Conservation (phyloP, 1,140 invertebrate species). For the Drosophila chauvacae region DNA sequence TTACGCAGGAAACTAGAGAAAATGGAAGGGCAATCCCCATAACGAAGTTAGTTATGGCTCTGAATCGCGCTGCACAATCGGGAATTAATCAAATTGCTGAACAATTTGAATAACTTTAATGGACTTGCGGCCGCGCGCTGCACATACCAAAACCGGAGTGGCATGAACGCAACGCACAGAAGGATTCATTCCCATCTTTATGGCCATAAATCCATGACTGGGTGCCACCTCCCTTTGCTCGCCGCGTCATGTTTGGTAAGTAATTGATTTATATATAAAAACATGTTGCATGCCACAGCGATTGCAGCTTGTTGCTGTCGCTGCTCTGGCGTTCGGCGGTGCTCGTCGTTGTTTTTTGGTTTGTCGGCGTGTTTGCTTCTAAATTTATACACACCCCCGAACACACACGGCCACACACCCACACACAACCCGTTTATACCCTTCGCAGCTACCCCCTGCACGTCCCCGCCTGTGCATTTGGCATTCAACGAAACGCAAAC, state of each 20-base stretch:
- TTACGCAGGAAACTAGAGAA: conserved; percentile 1
- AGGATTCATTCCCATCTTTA: conserved; percentile 37
- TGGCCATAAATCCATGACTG: conserved; percentile 52
- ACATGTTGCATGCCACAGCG: conserved; percentile 75
- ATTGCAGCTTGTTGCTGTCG: conserved; percentile 69
- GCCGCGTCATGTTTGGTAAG: conserved; percentile 70
- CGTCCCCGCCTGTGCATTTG: conserved; percentile 10
- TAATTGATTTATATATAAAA: conserved; percentile 83
- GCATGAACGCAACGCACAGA: conserved; percentile 28
- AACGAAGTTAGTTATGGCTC: conserved; percentile 43
- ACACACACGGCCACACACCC: neutral
- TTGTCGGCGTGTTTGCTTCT: conserved; percentile 59
- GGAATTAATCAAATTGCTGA: conserved; percentile 59
- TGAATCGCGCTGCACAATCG: conserved; percentile 27
- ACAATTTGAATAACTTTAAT: conserved; percentile 65
- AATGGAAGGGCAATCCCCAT: conserved; percentile 16
- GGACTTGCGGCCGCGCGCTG: conserved; percentile 18
- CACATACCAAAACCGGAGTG: conserved; percentile 33
- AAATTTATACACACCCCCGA: conserved; percentile 67
- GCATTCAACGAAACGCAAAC: conserved; percentile 47
- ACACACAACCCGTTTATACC: conserved; percentile 3
- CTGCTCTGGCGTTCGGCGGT: conserved; percentile 10
- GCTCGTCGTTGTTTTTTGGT: conserved; percentile 29
- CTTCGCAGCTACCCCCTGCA: neutral
- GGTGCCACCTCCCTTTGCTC: neutral